Percentiles rank a stretch among this genome's conserved stretches.
These are phyloP conservation scores for Acanthosoma haemorrhoidale DNA, from an alignment of 2,888 invertebrate genomes.

Conservation along the genomic window DNA sequence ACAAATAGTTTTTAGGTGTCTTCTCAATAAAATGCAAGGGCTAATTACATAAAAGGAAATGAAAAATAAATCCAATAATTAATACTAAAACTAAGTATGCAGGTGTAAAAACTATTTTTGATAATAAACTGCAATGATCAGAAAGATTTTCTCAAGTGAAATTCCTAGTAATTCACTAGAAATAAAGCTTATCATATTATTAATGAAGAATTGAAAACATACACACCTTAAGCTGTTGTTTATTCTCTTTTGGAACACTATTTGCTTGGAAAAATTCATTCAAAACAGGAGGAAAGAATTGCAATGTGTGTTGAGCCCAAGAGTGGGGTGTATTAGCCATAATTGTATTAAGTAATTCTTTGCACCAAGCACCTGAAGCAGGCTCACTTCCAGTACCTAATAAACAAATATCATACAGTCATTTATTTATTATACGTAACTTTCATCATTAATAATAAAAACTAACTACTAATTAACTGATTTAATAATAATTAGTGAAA, in stretches of 20 bases:
- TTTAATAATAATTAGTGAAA: background rate
- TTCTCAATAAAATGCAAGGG: too few relatives aligned
- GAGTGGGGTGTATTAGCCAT: conserved; percentile 92
- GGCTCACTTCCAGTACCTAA: conserved; percentile 52
- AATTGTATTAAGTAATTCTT: conserved; percentile 80
- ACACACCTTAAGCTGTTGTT: conserved; percentile 69
- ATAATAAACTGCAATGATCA: background rate
- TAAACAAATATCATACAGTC: too few relatives aligned
- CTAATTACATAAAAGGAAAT: background rate
- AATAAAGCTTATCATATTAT: background rate
- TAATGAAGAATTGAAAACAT: background rate
- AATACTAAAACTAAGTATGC: background rate
- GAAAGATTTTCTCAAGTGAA: background rate
- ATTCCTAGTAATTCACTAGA: too few relatives aligned
- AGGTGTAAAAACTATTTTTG: background rate
- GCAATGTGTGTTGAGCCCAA: conserved; percentile 88
- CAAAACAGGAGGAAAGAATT: conserved; percentile 84
- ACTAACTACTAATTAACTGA: background rate
- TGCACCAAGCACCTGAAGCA: conserved; percentile 74
- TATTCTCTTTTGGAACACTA: conserved; percentile 79
- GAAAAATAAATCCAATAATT: background rate
- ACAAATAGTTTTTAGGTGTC: too few relatives aligned
- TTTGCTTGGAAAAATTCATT: conserved; percentile 85
- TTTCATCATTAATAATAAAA: too few relatives aligned
- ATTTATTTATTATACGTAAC: too few relatives aligned